phyloP scores from a whole-genome alignment of 2,888 invertebrate genomes.

The Blastobasis lacticolella region DNA sequence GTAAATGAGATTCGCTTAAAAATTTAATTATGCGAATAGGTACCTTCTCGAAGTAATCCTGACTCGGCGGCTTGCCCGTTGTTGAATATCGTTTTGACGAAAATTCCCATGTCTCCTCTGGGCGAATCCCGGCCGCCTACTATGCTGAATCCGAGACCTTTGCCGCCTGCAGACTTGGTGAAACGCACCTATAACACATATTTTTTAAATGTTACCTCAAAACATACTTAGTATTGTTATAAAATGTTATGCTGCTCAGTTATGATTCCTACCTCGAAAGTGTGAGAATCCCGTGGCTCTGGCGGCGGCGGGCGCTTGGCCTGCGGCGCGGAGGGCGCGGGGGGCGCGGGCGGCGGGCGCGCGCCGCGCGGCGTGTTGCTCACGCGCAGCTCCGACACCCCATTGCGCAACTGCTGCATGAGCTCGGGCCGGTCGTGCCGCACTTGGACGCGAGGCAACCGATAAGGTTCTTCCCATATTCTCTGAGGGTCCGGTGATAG shows the following conservation, averaged over 20 bases:
- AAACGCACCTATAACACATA: conserved; percentile 70
- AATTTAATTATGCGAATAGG: background rate
- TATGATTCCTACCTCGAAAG: conserved; percentile 47
- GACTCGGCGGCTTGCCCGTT: conserved; percentile 90
- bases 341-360: conserved; percentile 56
- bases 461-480: conserved; percentile 64
- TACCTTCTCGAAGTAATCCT: conserved; percentile 88
- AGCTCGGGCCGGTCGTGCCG: conserved; percentile 42
- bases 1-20: too few species aligned
- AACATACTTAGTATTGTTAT: background rate
- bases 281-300: conserved; percentile 57
- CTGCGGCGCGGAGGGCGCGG: conserved; percentile 28
- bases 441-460: conserved; percentile 56
- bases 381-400: conserved; percentile 59
- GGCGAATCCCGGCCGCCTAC: conserved; percentile 92
- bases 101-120: conserved; percentile 90
- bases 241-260: too few species aligned
- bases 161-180: conserved; percentile 87
- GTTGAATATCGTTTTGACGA: conserved; percentile 89
- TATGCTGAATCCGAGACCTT: conserved; percentile 91
- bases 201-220: background rate
- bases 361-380: conserved; percentile 57
- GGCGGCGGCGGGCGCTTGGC: conserved; percentile 52
- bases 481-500: conserved; percentile 45
- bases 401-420: conserved; percentile 54